Evolutionary conservation across 1,140 invertebrate genomes (phyloP).

Genomic region (Tribolium castaneum): DNA sequence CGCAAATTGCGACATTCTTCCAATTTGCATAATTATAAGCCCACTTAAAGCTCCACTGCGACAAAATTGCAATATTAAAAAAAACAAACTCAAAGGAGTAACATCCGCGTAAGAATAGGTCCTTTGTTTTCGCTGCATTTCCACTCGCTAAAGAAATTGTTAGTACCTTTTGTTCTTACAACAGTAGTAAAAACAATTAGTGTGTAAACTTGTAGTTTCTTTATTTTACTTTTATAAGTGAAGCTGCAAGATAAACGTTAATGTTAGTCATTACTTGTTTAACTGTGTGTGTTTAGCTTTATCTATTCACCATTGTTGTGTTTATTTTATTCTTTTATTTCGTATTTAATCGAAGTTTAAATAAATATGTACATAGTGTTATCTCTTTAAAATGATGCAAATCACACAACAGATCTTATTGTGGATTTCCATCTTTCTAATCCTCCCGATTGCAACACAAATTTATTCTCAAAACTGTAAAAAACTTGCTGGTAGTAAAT

Average conservation of each 20-base stretch:
- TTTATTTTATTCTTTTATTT: neutral
- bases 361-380: constrained; percentile 1
- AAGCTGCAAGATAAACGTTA: neutral
- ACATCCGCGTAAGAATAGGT: neutral
- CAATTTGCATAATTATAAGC: neutral
- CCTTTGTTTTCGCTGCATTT: neutral
- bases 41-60: neutral
- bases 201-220: neutral
- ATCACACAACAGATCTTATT: neutral
- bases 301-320: constrained; percentile 1
- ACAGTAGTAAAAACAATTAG: neutral
- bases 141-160: neutral
- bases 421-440: neutral
- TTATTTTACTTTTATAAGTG: neutral
- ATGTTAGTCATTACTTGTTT: neutral
- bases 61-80: neutral
- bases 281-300: neutral
- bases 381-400: neutral
- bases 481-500: neutral
- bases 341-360: neutral
- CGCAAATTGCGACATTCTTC: neutral
- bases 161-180: neutral
- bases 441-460: neutral
- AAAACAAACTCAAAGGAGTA: neutral
- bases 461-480: neutral